Evolutionary conservation across 1,140 invertebrate genomes (phyloP).

Genomic region (Scaptomyza pallida): DNA sequence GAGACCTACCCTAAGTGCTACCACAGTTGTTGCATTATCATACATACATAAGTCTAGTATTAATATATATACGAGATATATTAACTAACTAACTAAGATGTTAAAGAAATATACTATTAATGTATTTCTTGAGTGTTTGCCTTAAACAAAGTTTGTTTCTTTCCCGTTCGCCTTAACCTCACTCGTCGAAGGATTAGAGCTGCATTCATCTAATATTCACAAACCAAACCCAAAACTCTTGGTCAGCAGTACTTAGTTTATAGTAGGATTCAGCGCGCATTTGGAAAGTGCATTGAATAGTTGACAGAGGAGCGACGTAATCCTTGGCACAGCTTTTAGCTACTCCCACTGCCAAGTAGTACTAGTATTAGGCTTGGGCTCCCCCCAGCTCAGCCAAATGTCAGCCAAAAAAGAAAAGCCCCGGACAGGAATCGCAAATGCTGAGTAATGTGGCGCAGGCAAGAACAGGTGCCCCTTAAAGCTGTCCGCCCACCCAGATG

Average conservation of each 20-base stretch:
- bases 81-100: too few relatives aligned
- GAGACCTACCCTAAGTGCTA: too few relatives aligned
- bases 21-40: too few relatives aligned
- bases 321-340: slow-evolving; percentile 28
- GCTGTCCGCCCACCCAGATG: slow-evolving; percentile 17
- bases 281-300: slow-evolving; percentile 15
- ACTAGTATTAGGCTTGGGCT: not conserved
- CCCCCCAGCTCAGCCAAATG: slow-evolving; percentile 14
- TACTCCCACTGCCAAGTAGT: not conserved
- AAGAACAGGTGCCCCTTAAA: slow-evolving; percentile 5
- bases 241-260: not conserved
- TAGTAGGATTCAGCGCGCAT: not conserved
- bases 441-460: slow-evolving; percentile 6
- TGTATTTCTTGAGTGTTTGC: too few relatives aligned
- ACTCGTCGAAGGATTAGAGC: not conserved
- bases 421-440: not conserved
- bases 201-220: not conserved
- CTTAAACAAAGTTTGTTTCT: too few relatives aligned
- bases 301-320: slow-evolving; percentile 29
- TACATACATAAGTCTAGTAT: too few relatives aligned
- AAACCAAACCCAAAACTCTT: not conserved
- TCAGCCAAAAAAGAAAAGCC: not conserved
- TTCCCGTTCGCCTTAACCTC: too few relatives aligned
- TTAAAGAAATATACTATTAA: too few relatives aligned
- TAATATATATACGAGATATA: too few relatives aligned